These are phyloP conservation scores for Caerostris extrusa DNA, from an alignment of 1,140 invertebrate species.

Conservation along the genomic window DNA sequence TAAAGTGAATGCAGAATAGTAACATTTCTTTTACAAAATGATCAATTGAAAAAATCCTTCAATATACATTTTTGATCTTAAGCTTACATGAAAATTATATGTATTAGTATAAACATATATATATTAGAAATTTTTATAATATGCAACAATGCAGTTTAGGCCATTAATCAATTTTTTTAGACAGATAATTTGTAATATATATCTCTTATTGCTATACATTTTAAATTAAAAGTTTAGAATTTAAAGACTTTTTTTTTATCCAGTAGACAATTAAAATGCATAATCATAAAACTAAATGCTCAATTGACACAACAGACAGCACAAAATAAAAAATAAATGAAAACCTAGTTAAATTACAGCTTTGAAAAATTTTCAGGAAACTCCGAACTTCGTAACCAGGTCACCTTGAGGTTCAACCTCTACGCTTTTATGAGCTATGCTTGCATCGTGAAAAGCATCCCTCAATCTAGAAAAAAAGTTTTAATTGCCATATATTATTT, in stretches of 20 bases:
- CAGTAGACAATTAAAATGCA: neutral
- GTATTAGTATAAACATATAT: neutral
- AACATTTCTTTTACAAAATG: neutral
- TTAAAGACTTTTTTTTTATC: neutral
- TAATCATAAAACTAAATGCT: neutral
- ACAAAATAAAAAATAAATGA: constrained; percentile 4
- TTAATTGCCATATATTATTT: too few relatives aligned
- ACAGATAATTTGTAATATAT: neutral
- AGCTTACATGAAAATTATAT: neutral
- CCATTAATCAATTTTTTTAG: neutral
- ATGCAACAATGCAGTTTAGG: neutral
- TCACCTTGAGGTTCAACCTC: constrained; percentile 66
- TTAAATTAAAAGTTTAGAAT: neutral
- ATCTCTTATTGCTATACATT: neutral
- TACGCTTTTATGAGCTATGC: constrained; percentile 36
- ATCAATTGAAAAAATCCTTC: neutral
- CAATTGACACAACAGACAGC: neutral
- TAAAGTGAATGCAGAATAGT: neutral
- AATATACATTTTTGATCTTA: neutral
- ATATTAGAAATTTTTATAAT: neutral
- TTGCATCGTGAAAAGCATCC: constrained; percentile 50
- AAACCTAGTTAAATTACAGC: neutral
- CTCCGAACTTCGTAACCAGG: constrained; percentile 69
- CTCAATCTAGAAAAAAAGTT: constrained; percentile 41
- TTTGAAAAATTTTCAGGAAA: constrained; percentile 42